These are phyloP conservation scores for Macquaria ambigua DNA, from an alignment of 2,113 vertebrate genomes.

Conservation along the genomic window DNA sequence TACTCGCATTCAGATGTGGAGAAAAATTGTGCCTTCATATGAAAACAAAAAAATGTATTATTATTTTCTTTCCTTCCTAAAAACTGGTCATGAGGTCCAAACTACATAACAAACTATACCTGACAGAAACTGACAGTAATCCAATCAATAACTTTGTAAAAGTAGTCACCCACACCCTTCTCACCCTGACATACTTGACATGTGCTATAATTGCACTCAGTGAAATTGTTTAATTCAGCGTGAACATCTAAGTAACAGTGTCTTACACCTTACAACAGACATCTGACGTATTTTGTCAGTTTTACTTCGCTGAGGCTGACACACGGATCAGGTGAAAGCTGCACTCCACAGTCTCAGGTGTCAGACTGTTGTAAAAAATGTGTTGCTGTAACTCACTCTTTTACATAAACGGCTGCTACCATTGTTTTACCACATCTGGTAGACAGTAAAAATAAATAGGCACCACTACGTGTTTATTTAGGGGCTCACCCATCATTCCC, in stretches of 20 bases:
- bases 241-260: conserved; percentile 10
- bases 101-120: not conserved
- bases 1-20: conserved; percentile 14
- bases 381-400: not conserved
- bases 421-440: conserved; percentile 23
- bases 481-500: conserved; percentile 13
- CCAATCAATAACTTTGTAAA: conserved; percentile 27
- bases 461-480: not conserved
- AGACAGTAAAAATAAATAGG: conserved; percentile 1
- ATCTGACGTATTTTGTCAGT: conserved; percentile 17
- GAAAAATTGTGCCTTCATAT: conserved; percentile 11
- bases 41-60: conserved; percentile 4
- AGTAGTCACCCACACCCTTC: conserved; percentile 7
- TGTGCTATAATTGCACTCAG: conserved; percentile 29
- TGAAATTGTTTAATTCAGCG: conserved; percentile 36
- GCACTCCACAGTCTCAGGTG: not conserved
- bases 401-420: conserved; percentile 21
- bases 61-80: not conserved
- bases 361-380: not conserved
- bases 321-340: conserved; percentile 24
- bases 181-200: conserved; percentile 20
- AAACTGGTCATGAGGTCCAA: not conserved
- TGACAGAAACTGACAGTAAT: conserved; percentile 22
- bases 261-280: conserved; percentile 13
- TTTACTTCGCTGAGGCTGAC: conserved; percentile 3